A percentile compares a stretch with the other conserved stretches of the same genome.
Evolutionary conservation across 2,113 vertebrate species (phyloP).

Genomic region (Oncorhynchus gorbuscha): DNA sequence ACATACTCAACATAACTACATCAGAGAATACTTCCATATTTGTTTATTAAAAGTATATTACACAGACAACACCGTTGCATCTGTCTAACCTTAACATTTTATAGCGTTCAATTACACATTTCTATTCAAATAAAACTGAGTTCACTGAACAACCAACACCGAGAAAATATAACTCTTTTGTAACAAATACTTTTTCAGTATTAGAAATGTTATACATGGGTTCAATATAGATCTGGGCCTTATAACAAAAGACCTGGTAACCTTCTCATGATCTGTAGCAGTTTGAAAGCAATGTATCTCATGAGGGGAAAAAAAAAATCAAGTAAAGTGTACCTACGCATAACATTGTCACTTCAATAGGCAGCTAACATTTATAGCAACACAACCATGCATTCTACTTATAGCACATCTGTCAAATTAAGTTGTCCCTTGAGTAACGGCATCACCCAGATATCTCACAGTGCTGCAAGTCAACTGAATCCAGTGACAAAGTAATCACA

Average conservation of each 20-base stretch:
- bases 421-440: not conserved
- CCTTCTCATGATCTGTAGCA: not conserved
- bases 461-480: constrained; percentile 36
- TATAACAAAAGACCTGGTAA: constrained; percentile 17
- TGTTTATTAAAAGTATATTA: constrained; percentile 14
- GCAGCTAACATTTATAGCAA: constrained; percentile 42
- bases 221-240: constrained; percentile 20
- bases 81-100: constrained; percentile 13
- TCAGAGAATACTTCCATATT: not conserved
- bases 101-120: constrained; percentile 18
- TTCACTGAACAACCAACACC: constrained; percentile 47
- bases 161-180: constrained; percentile 35
- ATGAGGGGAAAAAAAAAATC: not conserved
- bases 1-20: not conserved
- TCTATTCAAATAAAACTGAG: constrained; percentile 36
- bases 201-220: constrained; percentile 3
- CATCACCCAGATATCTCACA: constrained; percentile 16
- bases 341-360: constrained; percentile 9
- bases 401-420: not conserved
- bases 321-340: not conserved
- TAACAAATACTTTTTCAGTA: constrained; percentile 12
- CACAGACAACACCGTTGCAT: constrained; percentile 48
- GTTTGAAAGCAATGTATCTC: not conserved
- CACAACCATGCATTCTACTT: not conserved
- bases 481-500: constrained; percentile 41